phyloP scores from a whole-genome alignment of 2,888 invertebrate genomes.

The Suillia variegata region DNA sequence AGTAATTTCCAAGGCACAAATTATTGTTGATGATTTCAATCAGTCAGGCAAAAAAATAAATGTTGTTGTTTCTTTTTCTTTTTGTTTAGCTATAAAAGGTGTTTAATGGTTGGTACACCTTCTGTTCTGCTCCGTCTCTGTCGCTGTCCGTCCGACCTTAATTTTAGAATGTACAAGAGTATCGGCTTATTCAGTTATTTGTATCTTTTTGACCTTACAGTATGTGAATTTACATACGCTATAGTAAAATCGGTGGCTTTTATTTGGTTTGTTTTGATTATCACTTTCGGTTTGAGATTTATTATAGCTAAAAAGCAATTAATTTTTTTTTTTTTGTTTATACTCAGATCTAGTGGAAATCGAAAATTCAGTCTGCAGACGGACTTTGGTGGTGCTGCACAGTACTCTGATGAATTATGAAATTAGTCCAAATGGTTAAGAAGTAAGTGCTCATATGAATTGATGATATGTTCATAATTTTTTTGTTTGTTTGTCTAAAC shows the following conservation, averaged over 20 bases:
- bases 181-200: no score
- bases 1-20: neutral
- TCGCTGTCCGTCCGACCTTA: neutral
- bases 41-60: neutral
- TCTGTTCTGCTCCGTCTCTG: no score
- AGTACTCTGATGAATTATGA: no score
- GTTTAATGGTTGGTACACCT: no score
- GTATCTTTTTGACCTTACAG: neutral
- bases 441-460: no score
- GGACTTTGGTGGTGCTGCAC: no score
- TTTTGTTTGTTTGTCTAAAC: no score
- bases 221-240: neutral
- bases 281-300: conserved; percentile 46
- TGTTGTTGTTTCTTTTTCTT: neutral
- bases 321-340: no score
- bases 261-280: conserved; percentile 49
- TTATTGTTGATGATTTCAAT: neutral
- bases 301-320: conserved; percentile 53
- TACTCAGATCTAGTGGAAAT: conserved; percentile 46
- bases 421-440: no score
- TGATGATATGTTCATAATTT: no score
- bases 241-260: neutral
- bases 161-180: no score
- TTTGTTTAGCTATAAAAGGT: neutral
- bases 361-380: conserved; percentile 37